A percentile compares a stretch with the other conserved stretches of the same genome.
Conservation (phyloP, 2,113 vertebrate genomes). For the Hypocryptadius cinnamomeus region DNA sequence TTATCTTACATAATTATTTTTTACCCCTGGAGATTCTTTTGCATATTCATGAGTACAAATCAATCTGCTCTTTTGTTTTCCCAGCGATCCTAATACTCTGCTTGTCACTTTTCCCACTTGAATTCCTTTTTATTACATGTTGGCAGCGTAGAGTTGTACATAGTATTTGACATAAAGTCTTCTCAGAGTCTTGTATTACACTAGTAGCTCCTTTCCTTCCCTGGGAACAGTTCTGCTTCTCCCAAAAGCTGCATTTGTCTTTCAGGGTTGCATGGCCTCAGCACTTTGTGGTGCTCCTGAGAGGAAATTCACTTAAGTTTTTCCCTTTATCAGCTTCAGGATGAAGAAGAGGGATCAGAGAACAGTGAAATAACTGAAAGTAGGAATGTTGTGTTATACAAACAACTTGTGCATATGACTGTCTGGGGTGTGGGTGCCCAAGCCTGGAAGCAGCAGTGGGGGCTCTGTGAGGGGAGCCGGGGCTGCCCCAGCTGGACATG, state of each 20-base stretch:
- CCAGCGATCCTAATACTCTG: neutral
- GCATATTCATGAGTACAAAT: neutral
- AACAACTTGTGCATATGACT: neutral
- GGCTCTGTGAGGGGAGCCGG: accelerated
- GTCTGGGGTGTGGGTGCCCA: accelerated
- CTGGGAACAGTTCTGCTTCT: neutral
- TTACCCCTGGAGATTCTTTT: neutral
- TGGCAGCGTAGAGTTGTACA: neutral
- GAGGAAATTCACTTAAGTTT: neutral
- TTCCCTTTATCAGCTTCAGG: neutral
- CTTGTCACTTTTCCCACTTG: neutral
- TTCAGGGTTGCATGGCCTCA: too few species aligned
- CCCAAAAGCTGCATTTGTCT: neutral
- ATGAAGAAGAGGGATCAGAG: neutral
- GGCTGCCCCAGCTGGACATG: accelerated
- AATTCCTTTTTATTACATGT: neutral
- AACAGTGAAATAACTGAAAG: neutral
- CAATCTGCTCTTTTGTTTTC: neutral
- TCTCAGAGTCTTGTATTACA: neutral
- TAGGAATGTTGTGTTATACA: neutral
- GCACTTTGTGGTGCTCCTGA: neutral
- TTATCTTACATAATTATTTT: neutral
- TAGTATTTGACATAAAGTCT: neutral
- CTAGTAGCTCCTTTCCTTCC: neutral
- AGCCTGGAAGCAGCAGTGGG: neutral